Conservation (phyloP, 2,888 invertebrate genomes). For the Tyria jacobaeae region DNA sequence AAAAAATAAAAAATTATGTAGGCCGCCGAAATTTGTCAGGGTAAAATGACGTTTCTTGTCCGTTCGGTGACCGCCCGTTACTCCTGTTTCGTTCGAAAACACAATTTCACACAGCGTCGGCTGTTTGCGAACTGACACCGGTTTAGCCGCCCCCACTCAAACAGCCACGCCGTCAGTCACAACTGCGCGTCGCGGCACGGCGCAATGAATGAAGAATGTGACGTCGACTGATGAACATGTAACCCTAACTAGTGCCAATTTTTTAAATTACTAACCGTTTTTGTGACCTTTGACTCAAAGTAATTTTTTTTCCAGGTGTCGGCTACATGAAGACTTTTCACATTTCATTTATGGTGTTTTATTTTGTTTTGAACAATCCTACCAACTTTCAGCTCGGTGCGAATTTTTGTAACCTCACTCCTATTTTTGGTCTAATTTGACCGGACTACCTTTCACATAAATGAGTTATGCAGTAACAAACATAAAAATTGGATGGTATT, state of each 20-base stretch:
- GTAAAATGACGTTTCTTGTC: constrained; percentile 63
- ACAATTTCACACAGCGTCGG: constrained; percentile 66
- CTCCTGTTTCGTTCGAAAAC: constrained; percentile 67
- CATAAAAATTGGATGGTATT: too few species aligned
- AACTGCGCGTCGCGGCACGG: constrained; percentile 53
- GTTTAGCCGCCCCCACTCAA: constrained; percentile 54
- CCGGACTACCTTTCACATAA: too few species aligned
- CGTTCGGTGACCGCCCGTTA: constrained; percentile 59
- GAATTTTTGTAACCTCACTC: too few species aligned
- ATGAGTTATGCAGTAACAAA: too few species aligned
- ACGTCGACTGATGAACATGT: constrained; percentile 33
- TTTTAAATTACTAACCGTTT: constrained; percentile 14
- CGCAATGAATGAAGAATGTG: constrained; percentile 58
- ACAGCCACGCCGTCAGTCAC: constrained; percentile 42
- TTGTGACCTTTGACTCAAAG: too few species aligned
- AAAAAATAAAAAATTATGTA: constrained; percentile 34
- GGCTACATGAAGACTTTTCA: too few species aligned
- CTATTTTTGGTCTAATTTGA: too few species aligned
- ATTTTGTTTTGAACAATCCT: too few species aligned
- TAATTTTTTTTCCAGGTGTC: too few species aligned
- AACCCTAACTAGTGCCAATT: constrained; percentile 30
- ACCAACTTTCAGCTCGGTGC: too few species aligned
- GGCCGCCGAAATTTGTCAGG: constrained; percentile 53
- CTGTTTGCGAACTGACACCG: constrained; percentile 73
- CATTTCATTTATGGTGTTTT: too few species aligned